Evolutionary conservation across 2,888 invertebrate genomes (phyloP), one percentile per base, ranked within the genome.

Genomic region (Lottia scabra): DNA sequence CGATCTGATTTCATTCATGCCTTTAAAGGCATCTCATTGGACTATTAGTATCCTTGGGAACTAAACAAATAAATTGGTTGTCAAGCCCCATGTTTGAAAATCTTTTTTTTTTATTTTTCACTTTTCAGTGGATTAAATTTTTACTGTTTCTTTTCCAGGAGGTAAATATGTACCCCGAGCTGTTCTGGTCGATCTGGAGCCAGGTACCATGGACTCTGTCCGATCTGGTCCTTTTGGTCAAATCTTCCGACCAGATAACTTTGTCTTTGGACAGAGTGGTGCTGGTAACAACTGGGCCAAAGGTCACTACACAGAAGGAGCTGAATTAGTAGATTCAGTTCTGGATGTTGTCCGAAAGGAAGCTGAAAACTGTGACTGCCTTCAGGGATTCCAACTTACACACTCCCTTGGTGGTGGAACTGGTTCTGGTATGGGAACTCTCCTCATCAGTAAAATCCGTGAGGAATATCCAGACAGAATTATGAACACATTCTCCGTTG

Each of bases 161-260:
- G 96, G 95, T 84, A 97, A 96, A 91, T 97, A 96, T 90, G 97
- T 97, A 76, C 97, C 97, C 26, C 92, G 97, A 81, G 96, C 97
- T 85, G 94, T 97, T 88, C 92, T 97, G 77, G 95, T 98, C 78
- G 97, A 98, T 89, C 91, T 97, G 88, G 97, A 97, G 91, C 97
- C 97, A 67, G 97, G 97, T 83, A 97, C 97, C 84, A 97, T 98
- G 97, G 97, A 98, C 91, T 95, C 96, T 0, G 97, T 98, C 78
- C 93, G 97, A 80, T 95, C 96, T 0, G 96, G 97, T 70, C 95
- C 96, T n/a, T 97, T 95, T 90, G 96, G 96, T 19, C 93, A 96
- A 76, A 78, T 83, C 69, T 85, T 80, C 79, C 77, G 81, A 79
- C 97, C 97, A 30, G 97, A 98, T 91, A 98, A 98, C 91, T 98